Evolutionary conservation across 1,140 invertebrate species (phyloP), one percentile per base, ranked within the genome.

Genomic region (Panagrolaimus sp.): DNA sequence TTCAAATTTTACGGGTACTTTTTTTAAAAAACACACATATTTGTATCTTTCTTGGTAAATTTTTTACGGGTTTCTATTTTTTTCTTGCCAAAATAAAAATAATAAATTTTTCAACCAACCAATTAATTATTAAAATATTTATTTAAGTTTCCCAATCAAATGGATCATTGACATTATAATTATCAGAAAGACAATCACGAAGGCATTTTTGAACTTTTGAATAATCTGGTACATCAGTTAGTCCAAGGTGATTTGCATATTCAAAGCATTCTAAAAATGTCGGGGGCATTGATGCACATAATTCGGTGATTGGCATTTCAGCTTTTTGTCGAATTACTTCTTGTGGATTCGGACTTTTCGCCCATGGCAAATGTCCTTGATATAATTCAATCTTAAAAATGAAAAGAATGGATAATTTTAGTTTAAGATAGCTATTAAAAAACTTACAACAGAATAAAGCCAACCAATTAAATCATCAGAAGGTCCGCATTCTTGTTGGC

Each of bases 141-240:
- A 38, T 38, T n/a, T n/a, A n/a, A n/a, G n/a, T n/a, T 52, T 58
- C 52, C 52, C 52, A 58, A 58, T 58, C 52, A 58, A 58, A 58
- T 28, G 21, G 21, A 5, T 58, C 52, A 58, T 21, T 58, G 10
- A 58, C 17, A 21, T 58, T 21, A 28, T n/a, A 58, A 21, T 28
- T 28, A 12, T 21, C 21, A 21, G 52, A n/a, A 21, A 58, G n/a
- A 24, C 52, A 58, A 58, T 21, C 52, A 12, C 17, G 21, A 21
- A 58, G 28, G 17, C 21, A 21, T 58, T 8, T 58, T 21, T 58
- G 28, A 14, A 58, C 52, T 28, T 28, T 58, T 12, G 3, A 21
- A 58, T 58, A 58, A 28, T 58, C 52, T 2, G 52, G 52, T 28
- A 58, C 17, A 12, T n/a, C 52, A 21, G 14, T 28, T 10, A 28